Base-by-base conservation (phyloP, 1,140 invertebrate genomes). In the Hyposmocoma kahamanoa region DNA sequence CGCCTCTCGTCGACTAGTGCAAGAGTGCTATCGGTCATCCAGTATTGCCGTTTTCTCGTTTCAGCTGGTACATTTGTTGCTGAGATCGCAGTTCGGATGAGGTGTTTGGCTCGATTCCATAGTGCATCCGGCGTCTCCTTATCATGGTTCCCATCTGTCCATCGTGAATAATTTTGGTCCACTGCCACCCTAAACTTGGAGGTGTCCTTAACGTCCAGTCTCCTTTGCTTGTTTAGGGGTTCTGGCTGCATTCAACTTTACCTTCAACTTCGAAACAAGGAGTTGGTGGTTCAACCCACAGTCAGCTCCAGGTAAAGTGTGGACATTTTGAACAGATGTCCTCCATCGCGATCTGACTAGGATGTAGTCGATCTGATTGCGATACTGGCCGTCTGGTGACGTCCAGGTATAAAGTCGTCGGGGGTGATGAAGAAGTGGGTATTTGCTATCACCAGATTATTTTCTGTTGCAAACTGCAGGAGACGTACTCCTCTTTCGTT, bases 401-500 rank as follows among this genome's bases (percentile, higher is more conserved):
- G 24, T 26, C 24, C 24, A 26, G 5, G 53, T 62, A 13, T 59
- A 66, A 2, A 59, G 42, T 22, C 57, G 47, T 5, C 61, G 20
- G 13, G 34, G 43, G 24, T 61, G 51, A 13, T 54, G 42, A 34
- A 45, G 15, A 59, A 63, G 8, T 50, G 38, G 6, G 32, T 67
- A 18, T 67, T 63, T 9, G 43, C 5, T 28, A 67, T 48, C 10
- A 55, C 22, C 2, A 67, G 15, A 17, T 48, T 49, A n/a, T 62
- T 50, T 8, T 56, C 59, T 2, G 22, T n/a, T 1, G 45, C 42
- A 34, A 62, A 67, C 28, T 62, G 59, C 15, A 60, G 26, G 0
- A 56, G 22, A 4, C 50, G 42, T 15, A 56, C 58, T 1, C 62
- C 55, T 47, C 56, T 49, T 38, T 59, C 59, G 38, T 66, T 66